Evolutionary conservation across 2,113 vertebrate species (phyloP).

Genomic region (Mellivora capensis): DNA sequence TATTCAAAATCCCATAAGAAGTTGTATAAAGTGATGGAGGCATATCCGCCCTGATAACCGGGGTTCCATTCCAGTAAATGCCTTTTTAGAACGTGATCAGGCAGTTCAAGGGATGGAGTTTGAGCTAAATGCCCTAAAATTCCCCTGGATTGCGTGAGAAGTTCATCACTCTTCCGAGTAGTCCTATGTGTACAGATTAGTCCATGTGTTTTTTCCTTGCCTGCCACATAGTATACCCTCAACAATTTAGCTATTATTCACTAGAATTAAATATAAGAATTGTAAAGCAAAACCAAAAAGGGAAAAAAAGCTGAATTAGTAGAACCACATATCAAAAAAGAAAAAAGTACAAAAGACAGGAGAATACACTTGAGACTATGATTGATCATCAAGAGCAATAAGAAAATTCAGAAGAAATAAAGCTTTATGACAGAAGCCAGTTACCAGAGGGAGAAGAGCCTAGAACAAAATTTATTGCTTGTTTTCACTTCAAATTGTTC

Average conservation of each 20-base stretch:
- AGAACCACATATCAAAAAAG: not conserved
- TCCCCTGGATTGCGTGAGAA: not conserved
- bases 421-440: slow-evolving; percentile 35
- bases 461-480: slow-evolving; percentile 12
- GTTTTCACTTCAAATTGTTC: slow-evolving; percentile 38
- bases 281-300: not conserved
- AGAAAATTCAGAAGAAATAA: slow-evolving; percentile 52
- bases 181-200: not conserved
- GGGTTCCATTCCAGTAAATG: not conserved
- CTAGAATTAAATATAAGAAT: slow-evolving; percentile 16
- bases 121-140: not conserved
- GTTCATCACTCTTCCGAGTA: not conserved
- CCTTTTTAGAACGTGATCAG: not conserved
- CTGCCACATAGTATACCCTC: no score
- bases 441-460: slow-evolving; percentile 36
- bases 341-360: not conserved
- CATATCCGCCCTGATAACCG: not conserved
- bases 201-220: not conserved
- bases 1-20: not conserved
- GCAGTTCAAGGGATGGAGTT: not conserved
- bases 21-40: not conserved
- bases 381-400: not conserved
- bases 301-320: not conserved
- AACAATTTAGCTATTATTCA: not conserved
- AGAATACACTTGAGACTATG: not conserved